Conservation (phyloP, 2,888 invertebrate genomes). For the Callyntrura guangdongensis region DNA sequence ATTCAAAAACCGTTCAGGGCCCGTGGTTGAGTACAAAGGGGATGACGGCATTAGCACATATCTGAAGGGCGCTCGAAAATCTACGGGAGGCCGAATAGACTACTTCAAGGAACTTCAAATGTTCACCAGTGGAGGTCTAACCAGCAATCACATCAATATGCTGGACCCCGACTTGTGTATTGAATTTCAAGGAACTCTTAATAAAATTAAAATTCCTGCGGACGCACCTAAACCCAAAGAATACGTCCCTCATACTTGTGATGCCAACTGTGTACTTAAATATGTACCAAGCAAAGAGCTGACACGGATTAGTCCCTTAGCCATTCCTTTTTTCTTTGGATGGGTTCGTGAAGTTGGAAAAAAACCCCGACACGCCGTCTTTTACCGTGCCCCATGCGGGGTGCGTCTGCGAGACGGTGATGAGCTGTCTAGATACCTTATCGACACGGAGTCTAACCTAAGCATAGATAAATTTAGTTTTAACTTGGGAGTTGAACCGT, state of each 20-base stretch:
- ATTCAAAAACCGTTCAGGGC: slow-evolving; percentile 42
- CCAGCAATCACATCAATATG: slow-evolving; percentile 40
- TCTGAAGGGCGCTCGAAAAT: slow-evolving; percentile 70
- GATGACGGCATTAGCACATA: slow-evolving; percentile 6
- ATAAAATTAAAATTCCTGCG: slow-evolving; percentile 61
- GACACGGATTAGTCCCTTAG: slow-evolving; percentile 72
- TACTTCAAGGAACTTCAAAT: neutral
- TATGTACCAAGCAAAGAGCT: slow-evolving; percentile 36
- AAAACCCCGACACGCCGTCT: slow-evolving; percentile 85
- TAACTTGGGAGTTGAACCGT: slow-evolving; percentile 91
- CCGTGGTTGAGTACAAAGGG: slow-evolving; percentile 73
- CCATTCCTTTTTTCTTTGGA: slow-evolving; percentile 75
- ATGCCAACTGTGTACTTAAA: slow-evolving; percentile 47
- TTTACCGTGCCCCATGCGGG: slow-evolving; percentile 93
- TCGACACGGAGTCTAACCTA: slow-evolving; percentile 89
- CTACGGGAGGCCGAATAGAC: slow-evolving; percentile 74
- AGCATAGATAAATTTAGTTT: slow-evolving; percentile 97
- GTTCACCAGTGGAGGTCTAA: neutral
- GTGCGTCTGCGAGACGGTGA: slow-evolving; percentile 90
- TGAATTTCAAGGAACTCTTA: slow-evolving; percentile 80
- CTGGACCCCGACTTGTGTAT: slow-evolving; percentile 53
- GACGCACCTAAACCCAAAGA: slow-evolving; percentile 51
- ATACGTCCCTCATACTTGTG: slow-evolving; percentile 67
- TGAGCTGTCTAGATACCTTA: slow-evolving; percentile 92
- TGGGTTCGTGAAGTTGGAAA: slow-evolving; percentile 74